Evolutionary conservation across 2,888 invertebrate genomes (phyloP), one percentile per base, ranked within the genome.

Genomic region (Cosmorhoe ocellata): DNA sequence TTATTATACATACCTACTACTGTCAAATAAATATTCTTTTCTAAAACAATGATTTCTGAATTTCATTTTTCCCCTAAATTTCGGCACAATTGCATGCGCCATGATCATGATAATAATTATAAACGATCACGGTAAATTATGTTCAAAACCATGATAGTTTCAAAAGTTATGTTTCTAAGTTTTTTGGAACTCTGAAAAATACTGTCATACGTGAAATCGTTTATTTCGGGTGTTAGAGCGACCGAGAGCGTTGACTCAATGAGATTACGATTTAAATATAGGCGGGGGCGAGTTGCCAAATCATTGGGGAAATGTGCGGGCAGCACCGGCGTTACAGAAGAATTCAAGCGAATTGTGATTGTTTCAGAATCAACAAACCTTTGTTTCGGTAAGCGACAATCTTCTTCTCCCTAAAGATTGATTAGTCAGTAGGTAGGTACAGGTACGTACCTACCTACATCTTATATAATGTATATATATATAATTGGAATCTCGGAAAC

Each of bases 261-360:
- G 75, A 84, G 80, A 87, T 87, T 87, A 85, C 82, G 78, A 82
- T 88, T 90, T 90, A 90, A 88, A 87, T 86, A 84, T 89, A 90
- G 89, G 80, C 71, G 80, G 82, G 81, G 78, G 84, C 81, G 80
- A 81, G 79, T 77, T 90, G 89, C 89, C 89, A 90, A 89, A 87
- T 86, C 79, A 83, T 83, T 76, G 79, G 82, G 81, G 81, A 85
- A 85, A 87, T 79, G 80, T 74, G 73, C 76, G 66, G 71, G 64
- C 48, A 57, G 49, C 50, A 68, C 60, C 65, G 34, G 24, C 32
- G 71, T 59, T 32, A 37, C 70, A 65, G 59, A 71, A 73, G 69
- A 73, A 76, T 71, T 76, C 73, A 53, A 64, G 39, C 67, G 66
- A 66, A 76, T 72, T 63, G 64, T 69, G 67, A 84, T 81, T 81